phyloP scores from a whole-genome alignment of 2,888 invertebrate species.

The Apantesis nais region DNA sequence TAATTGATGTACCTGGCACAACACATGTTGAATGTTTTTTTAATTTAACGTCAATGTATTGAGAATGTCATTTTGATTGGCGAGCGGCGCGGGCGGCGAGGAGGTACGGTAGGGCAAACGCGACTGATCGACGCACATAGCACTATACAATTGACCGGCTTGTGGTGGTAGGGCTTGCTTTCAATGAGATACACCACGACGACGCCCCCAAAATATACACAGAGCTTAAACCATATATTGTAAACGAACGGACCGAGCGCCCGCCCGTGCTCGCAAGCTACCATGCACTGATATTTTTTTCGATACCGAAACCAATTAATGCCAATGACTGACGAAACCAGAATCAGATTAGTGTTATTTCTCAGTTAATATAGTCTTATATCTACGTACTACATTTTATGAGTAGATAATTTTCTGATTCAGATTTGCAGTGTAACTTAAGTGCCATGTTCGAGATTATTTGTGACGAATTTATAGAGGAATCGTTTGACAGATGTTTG shows the following conservation, averaged over 20 bases:
- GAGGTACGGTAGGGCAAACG: slow-evolving; percentile 52
- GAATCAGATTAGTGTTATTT: slow-evolving; percentile 68
- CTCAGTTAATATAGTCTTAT: slow-evolving; percentile 63
- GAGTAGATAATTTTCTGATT: slow-evolving; percentile 46
- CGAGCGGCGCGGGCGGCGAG: slow-evolving; percentile 53
- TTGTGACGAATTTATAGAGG: slow-evolving; percentile 24
- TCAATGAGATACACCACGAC: slow-evolving; percentile 52
- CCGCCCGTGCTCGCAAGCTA: slow-evolving; percentile 54
- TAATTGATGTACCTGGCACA: slow-evolving; percentile 79
- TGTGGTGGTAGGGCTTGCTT: slow-evolving; percentile 55
- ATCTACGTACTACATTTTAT: slow-evolving; percentile 50
- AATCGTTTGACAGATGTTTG: slow-evolving; percentile 20
- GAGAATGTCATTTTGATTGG: slow-evolving; percentile 71
- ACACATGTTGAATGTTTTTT: slow-evolving; percentile 73
- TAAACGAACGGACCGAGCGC: slow-evolving; percentile 37
- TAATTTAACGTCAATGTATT: slow-evolving; percentile 60
- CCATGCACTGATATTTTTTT: slow-evolving; percentile 76
- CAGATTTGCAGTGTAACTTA: slow-evolving; percentile 17
- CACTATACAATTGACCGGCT: slow-evolving; percentile 68
- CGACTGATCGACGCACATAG: slow-evolving; percentile 71
- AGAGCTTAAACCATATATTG: slow-evolving; percentile 54
- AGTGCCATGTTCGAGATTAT: slow-evolving; percentile 22
- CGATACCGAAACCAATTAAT: slow-evolving; percentile 74
- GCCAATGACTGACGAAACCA: slow-evolving; percentile 78
- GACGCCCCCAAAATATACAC: slow-evolving; percentile 67